Evolutionary conservation across 2,888 invertebrate species (phyloP), one percentile per base, ranked within the genome.

Genomic region (Epicampocera succincta): DNA sequence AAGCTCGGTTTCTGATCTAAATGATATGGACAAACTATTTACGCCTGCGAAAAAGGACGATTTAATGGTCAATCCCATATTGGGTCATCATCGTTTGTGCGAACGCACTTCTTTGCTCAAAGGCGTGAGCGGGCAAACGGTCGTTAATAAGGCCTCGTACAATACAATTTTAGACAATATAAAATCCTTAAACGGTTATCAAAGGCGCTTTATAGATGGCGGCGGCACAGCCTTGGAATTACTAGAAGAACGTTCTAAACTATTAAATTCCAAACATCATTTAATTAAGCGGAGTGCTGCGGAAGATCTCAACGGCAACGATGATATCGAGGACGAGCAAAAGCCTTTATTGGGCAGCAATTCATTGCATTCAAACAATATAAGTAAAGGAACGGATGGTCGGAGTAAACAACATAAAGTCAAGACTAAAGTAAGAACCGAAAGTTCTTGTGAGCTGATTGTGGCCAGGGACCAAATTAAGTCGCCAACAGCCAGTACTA

Each of bases 41-140:
- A 90, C 88, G 42, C 90, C 90, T 17, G 88, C 88, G 42, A 91
- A 91, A 77, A 90, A 90, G 74, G 91, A 91, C 56, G 91, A 91
- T 83, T 79, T 91, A 2, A 90, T 90, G 90, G 90, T 92, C 4
- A 92, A 92, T 87, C 91, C 91, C 44, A 91, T 91, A 73, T 87
- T 93, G 48, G 92, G 93, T 0, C 94, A 94, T 87, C 94, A 94
- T 86, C 92, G 93, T 68, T 90, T 94, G 15, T 94, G 94, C 87
- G 94, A 94, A 86, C 86, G 91, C 9, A 90, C 90, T 0, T 80
- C 85, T n/a, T 33, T 71, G 60, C 80, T 44, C 29, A 81, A 72
- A 65, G 52, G 44, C 13, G 33, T 42, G 19, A 72, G 58, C n/a
- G 65, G 56, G 5, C 78, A 80, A 61, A 65, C 74, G 6, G 79